Evolutionary conservation across 2,797 vertebrate genomes (phyloP).

Genomic region (Darevskia nairensis): DNA sequence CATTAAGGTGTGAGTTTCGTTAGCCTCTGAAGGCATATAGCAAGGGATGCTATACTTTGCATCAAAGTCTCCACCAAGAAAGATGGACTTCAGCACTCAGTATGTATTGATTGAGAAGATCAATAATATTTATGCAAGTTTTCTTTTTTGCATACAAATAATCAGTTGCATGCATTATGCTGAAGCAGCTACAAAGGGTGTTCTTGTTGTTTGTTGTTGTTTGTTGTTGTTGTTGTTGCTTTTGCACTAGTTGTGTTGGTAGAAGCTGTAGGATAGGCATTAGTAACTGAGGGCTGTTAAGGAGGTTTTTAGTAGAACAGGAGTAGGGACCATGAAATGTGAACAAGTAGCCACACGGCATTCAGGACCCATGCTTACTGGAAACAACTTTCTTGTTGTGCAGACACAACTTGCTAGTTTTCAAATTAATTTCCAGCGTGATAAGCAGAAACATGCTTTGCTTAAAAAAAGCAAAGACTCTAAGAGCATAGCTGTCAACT

Average conservation of each 20-base stretch:
- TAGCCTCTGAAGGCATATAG: not conserved
- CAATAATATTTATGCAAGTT: not conserved
- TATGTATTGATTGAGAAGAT: not conserved
- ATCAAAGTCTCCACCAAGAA: not conserved
- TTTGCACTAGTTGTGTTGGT: not conserved
- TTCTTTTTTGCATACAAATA: not conserved
- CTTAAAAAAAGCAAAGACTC: not conserved
- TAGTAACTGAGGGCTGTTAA: not conserved
- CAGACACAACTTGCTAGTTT: not conserved
- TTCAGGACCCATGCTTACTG: not conserved
- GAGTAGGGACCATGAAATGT: not conserved
- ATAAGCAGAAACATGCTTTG: not conserved
- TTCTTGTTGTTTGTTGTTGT: not conserved
- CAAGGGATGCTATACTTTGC: not conserved
- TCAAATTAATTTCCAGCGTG: constrained; percentile 1
- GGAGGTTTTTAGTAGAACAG: not conserved
- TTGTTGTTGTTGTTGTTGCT: not conserved
- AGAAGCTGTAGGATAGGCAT: not conserved
- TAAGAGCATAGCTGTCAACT: too few species aligned
- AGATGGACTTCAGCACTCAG: not conserved
- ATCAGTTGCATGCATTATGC: not conserved
- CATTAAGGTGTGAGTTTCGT: not conserved
- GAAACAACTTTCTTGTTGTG: too few species aligned
- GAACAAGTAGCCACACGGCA: not conserved
- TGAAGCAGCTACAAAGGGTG: not conserved